phyloP scores from a whole-genome alignment of 2,797 vertebrate species.

The Xyrichtys novacula region DNA sequence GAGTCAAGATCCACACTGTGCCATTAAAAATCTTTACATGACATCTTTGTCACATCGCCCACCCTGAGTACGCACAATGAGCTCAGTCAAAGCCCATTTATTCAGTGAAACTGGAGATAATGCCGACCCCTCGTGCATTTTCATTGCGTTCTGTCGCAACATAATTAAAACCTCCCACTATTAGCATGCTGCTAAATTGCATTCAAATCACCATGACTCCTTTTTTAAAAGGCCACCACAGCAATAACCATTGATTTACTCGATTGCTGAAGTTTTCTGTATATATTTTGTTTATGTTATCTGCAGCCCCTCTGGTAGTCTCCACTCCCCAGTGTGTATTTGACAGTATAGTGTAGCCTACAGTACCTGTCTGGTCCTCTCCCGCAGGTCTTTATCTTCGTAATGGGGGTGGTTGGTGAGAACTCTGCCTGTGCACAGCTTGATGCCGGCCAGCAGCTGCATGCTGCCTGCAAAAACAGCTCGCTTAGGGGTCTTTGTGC shows the following conservation, averaged over 20 bases:
- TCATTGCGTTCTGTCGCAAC: background rate
- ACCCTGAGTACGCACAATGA: too few species aligned
- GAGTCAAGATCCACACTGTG: too few species aligned
- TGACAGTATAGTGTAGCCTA: constrained; percentile 11
- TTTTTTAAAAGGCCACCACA: background rate
- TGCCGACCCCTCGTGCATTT: background rate
- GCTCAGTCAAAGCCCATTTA: background rate
- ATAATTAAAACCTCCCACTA: background rate
- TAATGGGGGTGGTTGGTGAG: constrained; percentile 99
- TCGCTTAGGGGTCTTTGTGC: constrained; percentile 90
- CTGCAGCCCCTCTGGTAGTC: constrained; percentile 17
- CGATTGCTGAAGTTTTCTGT: constrained; percentile 9
- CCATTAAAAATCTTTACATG: too few species aligned
- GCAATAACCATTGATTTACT: constrained; percentile 22
- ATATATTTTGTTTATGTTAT: constrained; percentile 19
- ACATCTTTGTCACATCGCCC: too few species aligned
- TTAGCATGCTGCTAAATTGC: background rate
- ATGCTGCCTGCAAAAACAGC: constrained; percentile 98
- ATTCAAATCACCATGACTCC: constrained; percentile 1
- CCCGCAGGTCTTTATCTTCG: constrained; percentile 93
- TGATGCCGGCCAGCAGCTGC: constrained; percentile 97
- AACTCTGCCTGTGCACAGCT: constrained; percentile 95
- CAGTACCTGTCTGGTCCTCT: constrained; percentile 93
- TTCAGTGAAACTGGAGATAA: background rate
- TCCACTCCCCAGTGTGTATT: background rate